phyloP scores from a whole-genome alignment of 1,140 invertebrate species.

The Pissodes strobi region DNA sequence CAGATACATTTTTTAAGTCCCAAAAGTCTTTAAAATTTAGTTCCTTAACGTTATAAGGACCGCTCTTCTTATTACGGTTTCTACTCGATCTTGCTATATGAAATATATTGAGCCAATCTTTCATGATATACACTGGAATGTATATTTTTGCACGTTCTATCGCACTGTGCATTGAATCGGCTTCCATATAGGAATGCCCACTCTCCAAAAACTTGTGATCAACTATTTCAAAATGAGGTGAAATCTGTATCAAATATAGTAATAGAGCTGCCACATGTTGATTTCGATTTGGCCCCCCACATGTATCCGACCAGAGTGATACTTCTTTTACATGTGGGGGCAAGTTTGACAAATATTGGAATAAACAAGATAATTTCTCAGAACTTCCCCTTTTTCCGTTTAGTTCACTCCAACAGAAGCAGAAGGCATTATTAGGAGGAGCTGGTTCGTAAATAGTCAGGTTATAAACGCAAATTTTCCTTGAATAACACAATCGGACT shows the following conservation, averaged over 20 bases:
- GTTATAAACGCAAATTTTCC: no score
- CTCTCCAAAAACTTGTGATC: no score
- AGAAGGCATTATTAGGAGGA: neutral
- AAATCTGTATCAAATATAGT: neutral
- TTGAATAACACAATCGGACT: neutral
- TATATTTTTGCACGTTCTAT: conserved; percentile 19
- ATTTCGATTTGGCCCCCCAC: neutral
- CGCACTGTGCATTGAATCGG: conserved; percentile 20
- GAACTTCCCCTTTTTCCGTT: neutral
- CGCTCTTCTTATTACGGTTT: no score
- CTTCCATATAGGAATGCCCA: no score
- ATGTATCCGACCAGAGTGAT: no score
- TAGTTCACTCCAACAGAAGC: neutral
- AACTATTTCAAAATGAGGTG: conserved; percentile 2
- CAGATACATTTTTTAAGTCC: conserved; percentile 4
- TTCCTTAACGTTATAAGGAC: no score
- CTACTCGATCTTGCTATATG: neutral
- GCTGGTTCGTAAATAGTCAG: no score
- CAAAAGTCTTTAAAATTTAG: conserved; percentile 3
- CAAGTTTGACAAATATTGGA: neutral
- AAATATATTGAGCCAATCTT: no score
- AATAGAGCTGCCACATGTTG: no score
- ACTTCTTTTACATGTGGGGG: neutral
- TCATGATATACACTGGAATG: conserved; percentile 10
- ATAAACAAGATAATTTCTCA: neutral